phyloP scores from a whole-genome alignment of 2,797 vertebrate genomes.

The Australoheros facetus region DNA sequence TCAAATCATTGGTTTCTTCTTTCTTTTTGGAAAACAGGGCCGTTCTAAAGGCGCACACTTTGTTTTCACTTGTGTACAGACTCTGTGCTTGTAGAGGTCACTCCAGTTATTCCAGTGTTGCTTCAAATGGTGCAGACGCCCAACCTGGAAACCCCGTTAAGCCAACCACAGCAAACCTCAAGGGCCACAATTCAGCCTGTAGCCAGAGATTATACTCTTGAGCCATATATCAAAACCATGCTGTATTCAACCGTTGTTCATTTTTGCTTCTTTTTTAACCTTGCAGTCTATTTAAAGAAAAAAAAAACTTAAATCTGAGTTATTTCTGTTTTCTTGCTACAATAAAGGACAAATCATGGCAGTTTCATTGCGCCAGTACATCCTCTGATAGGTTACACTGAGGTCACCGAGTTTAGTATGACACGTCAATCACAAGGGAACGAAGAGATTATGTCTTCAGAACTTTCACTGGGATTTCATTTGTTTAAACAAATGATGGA shows the following conservation, averaged over 20 bases:
- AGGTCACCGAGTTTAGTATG: conserved; percentile 60
- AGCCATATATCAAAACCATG: conserved; percentile 27
- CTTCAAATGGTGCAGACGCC: conserved; percentile 19
- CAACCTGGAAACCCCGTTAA: conserved; percentile 55
- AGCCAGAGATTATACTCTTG: conserved; percentile 18
- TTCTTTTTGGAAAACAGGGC: background rate
- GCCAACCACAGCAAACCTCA: conserved; percentile 45
- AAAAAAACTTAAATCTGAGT: conserved; percentile 17
- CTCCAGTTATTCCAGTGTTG: conserved; percentile 30
- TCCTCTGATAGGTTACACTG: conserved; percentile 32
- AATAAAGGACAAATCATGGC: conserved; percentile 7
- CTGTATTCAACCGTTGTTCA: conserved; percentile 23
- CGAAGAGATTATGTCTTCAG: conserved; percentile 61
- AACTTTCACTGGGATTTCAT: conserved; percentile 69
- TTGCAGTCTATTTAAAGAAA: background rate
- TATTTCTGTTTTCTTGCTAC: background rate
- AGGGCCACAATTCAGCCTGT: conserved; percentile 34
- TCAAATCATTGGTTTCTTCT: background rate
- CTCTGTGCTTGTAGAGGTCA: background rate
- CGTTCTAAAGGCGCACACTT: background rate
- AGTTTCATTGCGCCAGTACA: background rate
- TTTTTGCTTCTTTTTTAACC: conserved; percentile 28
- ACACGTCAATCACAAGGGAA: conserved; percentile 63
- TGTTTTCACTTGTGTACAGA: conserved; percentile 2
- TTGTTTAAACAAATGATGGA: conserved; percentile 77